A percentile compares a stretch with the other conserved stretches of the same genome.
Evolutionary conservation across 2,797 vertebrate species (phyloP).

Genomic region (Zenarchopterus dispar): DNA sequence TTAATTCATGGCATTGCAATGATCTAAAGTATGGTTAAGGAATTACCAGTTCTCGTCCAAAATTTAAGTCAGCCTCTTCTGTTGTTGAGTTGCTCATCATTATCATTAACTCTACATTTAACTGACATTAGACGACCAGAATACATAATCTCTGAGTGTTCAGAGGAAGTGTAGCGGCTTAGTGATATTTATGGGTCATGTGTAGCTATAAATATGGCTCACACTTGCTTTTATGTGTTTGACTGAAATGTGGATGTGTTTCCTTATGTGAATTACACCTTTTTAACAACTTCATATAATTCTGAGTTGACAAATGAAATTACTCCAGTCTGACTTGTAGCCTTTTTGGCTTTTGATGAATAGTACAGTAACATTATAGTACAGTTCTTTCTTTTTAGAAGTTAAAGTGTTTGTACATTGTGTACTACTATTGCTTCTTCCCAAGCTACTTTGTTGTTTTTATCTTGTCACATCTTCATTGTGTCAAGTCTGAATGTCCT

Average conservation of each 20-base stretch:
- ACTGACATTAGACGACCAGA: not conserved
- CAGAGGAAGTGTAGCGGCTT: not conserved
- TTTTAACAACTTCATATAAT: not conserved
- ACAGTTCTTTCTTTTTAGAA: too few relatives aligned
- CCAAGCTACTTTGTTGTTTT: not conserved
- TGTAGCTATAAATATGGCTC: slow-evolving; percentile 12
- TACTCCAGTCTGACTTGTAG: not conserved
- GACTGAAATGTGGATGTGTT: not conserved
- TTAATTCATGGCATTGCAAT: not conserved
- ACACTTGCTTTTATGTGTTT: slow-evolving; percentile 10
- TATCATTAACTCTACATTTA: not conserved
- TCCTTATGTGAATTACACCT: not conserved
- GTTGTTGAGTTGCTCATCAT: not conserved
- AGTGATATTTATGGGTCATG: slow-evolving; percentile 10
- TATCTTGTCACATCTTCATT: not conserved
- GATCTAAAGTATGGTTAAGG: too few relatives aligned
- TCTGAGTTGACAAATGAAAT: not conserved
- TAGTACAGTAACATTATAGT: too few relatives aligned
- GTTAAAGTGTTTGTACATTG: too few relatives aligned
- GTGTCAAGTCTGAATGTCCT: not conserved
- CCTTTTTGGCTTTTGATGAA: too few relatives aligned
- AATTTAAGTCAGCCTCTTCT: not conserved
- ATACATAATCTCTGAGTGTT: not conserved
- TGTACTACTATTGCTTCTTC: not conserved
- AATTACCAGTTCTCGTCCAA: too few relatives aligned